Evolutionary conservation across 2,888 invertebrate species (phyloP), one percentile per base, ranked within the genome.

Genomic region (Parapristionchus giblindavisi): DNA sequence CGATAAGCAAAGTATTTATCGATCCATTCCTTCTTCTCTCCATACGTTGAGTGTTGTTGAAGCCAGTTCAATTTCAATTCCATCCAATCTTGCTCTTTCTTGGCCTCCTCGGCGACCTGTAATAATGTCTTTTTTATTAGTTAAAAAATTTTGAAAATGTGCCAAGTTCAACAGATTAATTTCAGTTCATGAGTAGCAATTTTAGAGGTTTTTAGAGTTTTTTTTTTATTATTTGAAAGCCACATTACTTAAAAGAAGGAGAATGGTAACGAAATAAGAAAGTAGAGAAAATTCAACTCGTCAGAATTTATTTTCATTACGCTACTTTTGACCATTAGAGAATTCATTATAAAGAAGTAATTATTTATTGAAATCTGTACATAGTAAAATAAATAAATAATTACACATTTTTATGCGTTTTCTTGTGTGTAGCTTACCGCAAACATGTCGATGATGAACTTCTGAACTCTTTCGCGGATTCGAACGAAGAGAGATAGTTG

Each of bases 361-460:
- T 36, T 21, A 38, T 3, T 38, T 43, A 43, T 43, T 43, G 43
- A 43, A 43, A 43, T 43, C 27, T 40, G 3, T 8, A 63, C 40
- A 63, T 8, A 4, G 38, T 38, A 5, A 21, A 1, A 1, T 56
- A 56, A 3, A 8, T n/a, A 14, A 29, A 27, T 29, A 3, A 56
- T 56, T 3, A 56, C n/a, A n/a, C n/a, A n/a, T n/a, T n/a, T n/a
- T n/a, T n/a, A n/a, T n/a, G n/a, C n/a, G n/a, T n/a, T n/a, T n/a
- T n/a, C n/a, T n/a, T n/a, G n/a, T n/a, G n/a, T n/a, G n/a, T n/a
- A n/a, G 27, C 38, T 63, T n/a, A 63, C 63, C 40, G 63, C 38
- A 11, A 63, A 2, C 63, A 63, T 63, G 24, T 63, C 63, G 24
- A 63, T 40, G 63, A 63, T 63, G 63, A 63, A 63, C 40, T 32